Base-by-base conservation (phyloP, 2,888 invertebrate genomes). In the Dorcus parallelipipedus region DNA sequence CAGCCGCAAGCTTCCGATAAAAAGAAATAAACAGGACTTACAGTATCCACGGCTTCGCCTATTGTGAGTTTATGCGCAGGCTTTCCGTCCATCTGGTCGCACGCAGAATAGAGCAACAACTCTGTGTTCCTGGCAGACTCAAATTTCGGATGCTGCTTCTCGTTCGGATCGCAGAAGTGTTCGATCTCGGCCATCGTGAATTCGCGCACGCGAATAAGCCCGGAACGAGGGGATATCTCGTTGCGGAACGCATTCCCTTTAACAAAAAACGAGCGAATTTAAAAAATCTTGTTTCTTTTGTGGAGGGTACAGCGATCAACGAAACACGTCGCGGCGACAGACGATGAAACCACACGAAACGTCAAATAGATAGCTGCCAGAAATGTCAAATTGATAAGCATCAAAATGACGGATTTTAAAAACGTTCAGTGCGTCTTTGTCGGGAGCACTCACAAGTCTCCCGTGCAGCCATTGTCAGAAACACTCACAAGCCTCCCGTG, bases 151-250 rank as follows among this genome's bases (percentile, higher is more conserved):
- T 97, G 96, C 61, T 84, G 84, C 74, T 98, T 97, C 68, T 90
- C 84, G 1, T 72, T 78, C 0, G 97, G 95, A 80, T 99, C 97
- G 78, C 97, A 97, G 78, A 99, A 99, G 80, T 99, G 97, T 79
- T 99, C 99, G 70, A 99, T 99, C 82, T 99, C 99, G 60, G 97
- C 97, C 98, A 99, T 98, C 0, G 97, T 98, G 75, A 99, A 99
- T 78, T 99, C 99, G 71, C 97, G 87, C 1, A 98, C 97, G 71
- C 98, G 84, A 47, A 98, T 89, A 8, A 98, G 82, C 1, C 98
- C 98, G 64, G 97, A 95, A 60, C 99, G 84, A 1, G 99, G 99
- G 0, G 99, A 99, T 70, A 99, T 99, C 83, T 99, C 99, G 81
- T 99, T 99, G 67, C 99, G 87, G 77, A 99, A 99, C 0, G 99